Conservation (phyloP, 2,888 invertebrate species). For the Calliopum simillimum region DNA sequence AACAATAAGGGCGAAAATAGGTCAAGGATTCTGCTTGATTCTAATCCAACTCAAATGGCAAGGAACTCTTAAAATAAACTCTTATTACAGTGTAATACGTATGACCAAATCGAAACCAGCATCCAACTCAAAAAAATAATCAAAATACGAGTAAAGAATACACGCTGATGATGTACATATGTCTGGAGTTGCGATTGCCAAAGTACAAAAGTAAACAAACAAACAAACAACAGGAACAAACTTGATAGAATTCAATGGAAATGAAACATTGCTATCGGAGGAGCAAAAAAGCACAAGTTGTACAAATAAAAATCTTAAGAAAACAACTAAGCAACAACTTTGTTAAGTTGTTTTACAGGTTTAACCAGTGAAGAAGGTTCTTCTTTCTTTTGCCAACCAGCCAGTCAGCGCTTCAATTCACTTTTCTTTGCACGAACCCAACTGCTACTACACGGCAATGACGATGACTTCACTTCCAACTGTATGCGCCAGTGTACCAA, state of each 20-base stretch:
- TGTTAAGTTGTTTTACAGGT: constrained; percentile 55
- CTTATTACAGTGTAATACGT: too few relatives aligned
- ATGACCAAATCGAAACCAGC: too few relatives aligned
- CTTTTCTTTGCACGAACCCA: neutral
- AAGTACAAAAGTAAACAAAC: constrained; percentile 13
- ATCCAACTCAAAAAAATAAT: too few relatives aligned
- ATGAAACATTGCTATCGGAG: neutral
- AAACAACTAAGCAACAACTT: constrained; percentile 30
- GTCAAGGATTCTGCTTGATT: too few relatives aligned
- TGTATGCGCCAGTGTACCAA: neutral
- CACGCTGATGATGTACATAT: too few relatives aligned
- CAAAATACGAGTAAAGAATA: too few relatives aligned
- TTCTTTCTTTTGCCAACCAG: neutral
- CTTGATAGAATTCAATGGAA: constrained; percentile 11
- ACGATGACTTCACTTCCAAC: too few relatives aligned
- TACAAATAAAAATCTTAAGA: constrained; percentile 21
- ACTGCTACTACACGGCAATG: too few relatives aligned
- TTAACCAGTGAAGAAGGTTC: constrained; percentile 51
- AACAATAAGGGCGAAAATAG: too few relatives aligned
- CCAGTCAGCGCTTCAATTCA: neutral
- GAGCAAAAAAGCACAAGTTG: constrained; percentile 6
- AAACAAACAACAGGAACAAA: constrained; percentile 13
- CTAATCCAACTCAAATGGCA: too few relatives aligned
- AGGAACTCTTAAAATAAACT: too few relatives aligned
- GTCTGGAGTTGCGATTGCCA: neutral